These are phyloP conservation scores for Muscicapa striata DNA, from an alignment of 2,797 vertebrate genomes.

Conservation along the genomic window DNA sequence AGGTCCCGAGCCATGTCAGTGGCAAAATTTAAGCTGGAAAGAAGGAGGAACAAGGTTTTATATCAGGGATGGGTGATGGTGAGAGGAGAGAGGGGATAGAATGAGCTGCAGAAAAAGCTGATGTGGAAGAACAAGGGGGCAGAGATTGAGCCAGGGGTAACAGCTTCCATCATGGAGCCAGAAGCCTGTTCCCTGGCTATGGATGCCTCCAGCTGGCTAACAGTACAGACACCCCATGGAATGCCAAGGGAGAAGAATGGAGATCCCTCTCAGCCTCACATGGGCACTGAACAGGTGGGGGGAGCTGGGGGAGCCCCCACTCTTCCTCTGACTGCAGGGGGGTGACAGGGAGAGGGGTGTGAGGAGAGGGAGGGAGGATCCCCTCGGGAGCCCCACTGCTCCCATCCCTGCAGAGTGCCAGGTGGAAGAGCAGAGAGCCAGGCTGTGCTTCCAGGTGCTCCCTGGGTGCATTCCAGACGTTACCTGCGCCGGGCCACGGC, in stretches of 20 bases:
- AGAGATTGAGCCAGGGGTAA: not conserved
- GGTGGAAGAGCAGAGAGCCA: not conserved
- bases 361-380: not conserved
- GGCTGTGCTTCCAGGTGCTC: not conserved
- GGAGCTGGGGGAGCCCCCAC: rapidly evolving
- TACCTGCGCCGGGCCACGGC: conserved; percentile 88
- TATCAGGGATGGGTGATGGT: not conserved
- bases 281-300: rapidly evolving
- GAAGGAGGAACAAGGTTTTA: not conserved
- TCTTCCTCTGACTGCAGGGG: no score
- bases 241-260: not conserved
- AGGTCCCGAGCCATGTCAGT: conserved; percentile 82
- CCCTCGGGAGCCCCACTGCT: rapidly evolving
- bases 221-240: rapidly evolving
- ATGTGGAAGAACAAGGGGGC: not conserved
- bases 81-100: not conserved
- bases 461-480: not conserved
- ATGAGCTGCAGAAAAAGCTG: not conserved
- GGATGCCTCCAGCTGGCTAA: not conserved
- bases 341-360: no score
- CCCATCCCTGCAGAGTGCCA: not conserved
- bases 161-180: rapidly evolving
- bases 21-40: conserved; percentile 87
- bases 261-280: rapidly evolving
- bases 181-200: rapidly evolving